These are phyloP conservation scores for Lithodes maja DNA, from an alignment of 2,888 invertebrate species.

Conservation along the genomic window DNA sequence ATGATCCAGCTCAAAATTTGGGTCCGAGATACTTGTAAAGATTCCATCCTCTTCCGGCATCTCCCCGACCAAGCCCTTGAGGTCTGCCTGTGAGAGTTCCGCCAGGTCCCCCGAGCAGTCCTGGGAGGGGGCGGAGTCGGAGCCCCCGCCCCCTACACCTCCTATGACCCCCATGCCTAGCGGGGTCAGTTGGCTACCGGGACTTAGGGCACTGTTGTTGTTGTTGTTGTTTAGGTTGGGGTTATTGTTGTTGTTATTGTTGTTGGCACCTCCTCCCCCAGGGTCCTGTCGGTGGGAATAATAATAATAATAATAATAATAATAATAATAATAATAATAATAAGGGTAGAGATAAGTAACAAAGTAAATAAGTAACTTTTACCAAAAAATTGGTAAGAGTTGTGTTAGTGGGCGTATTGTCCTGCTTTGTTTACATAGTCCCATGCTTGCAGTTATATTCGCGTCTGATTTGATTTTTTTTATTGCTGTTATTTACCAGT, in stretches of 20 bases:
- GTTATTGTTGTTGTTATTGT: conserved; percentile 16
- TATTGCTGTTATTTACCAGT: too few relatives aligned
- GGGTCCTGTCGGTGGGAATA: conserved; percentile 64
- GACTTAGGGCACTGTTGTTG: not conserved
- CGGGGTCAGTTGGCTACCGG: conserved; percentile 46
- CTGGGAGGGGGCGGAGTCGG: conserved; percentile 40
- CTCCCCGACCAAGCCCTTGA: conserved; percentile 81
- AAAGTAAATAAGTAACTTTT: too few relatives aligned
- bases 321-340: too few relatives aligned
- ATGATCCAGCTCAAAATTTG: conserved; percentile 88
- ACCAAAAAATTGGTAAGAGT: too few relatives aligned
- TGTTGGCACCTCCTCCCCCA: conserved; percentile 56
- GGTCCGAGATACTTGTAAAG: conserved; percentile 87
- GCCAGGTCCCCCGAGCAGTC: conserved; percentile 76
- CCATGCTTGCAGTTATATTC: too few relatives aligned
- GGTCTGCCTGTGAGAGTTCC: conserved; percentile 84
- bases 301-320: too few relatives aligned
- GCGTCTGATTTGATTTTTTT: too few relatives aligned
- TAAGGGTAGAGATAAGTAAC: too few relatives aligned
- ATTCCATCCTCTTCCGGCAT: conserved; percentile 84
- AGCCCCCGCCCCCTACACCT: conserved; percentile 45
- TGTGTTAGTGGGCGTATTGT: too few relatives aligned
- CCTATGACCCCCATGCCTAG: conserved; percentile 64
- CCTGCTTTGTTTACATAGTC: too few relatives aligned
- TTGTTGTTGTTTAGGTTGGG: conserved; percentile 40